Conservation (phyloP, 2,888 invertebrate genomes). For the Beris chalybata region DNA sequence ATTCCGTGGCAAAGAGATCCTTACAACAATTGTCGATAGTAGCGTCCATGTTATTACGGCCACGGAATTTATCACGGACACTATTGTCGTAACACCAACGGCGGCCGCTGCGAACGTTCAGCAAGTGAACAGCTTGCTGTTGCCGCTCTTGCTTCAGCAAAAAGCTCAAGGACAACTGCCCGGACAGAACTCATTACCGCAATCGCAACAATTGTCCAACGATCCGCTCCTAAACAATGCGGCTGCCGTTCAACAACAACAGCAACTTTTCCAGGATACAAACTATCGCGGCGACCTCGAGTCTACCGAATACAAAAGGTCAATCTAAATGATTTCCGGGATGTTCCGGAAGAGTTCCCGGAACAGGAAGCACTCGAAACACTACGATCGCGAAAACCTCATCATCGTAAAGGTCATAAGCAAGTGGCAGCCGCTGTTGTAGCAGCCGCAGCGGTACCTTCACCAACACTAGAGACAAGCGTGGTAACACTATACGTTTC, state of each 20-base stretch:
- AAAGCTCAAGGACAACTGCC: slow-evolving; percentile 23
- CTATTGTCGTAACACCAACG: slow-evolving; percentile 79
- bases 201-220: slow-evolving; percentile 7
- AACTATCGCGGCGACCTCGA: slow-evolving; percentile 23
- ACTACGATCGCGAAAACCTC: slow-evolving; percentile 10
- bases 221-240: slow-evolving; percentile 36
- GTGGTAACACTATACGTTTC: slow-evolving; percentile 86
- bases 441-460: slow-evolving; percentile 49
- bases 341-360: slow-evolving; percentile 41
- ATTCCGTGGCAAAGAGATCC: slow-evolving; percentile 82
- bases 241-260: slow-evolving; percentile 34
- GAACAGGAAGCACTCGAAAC: slow-evolving; percentile 52
- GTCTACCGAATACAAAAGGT: slow-evolving; percentile 30
- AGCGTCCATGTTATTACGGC: slow-evolving; percentile 82
- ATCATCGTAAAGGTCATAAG: slow-evolving; percentile 46
- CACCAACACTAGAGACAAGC: slow-evolving; percentile 64
- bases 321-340: slow-evolving; percentile 35
- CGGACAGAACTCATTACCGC: slow-evolving; percentile 47
- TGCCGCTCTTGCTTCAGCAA: slow-evolving; percentile 60
- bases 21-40: slow-evolving; percentile 83
- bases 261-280: slow-evolving; percentile 45
- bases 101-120: slow-evolving; percentile 55
- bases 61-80: slow-evolving; percentile 86
- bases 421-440: slow-evolving; percentile 42
- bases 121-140: slow-evolving; percentile 65